phyloP scores from a whole-genome alignment of 2,888 invertebrate species.

The Frankliniella intonsa region DNA sequence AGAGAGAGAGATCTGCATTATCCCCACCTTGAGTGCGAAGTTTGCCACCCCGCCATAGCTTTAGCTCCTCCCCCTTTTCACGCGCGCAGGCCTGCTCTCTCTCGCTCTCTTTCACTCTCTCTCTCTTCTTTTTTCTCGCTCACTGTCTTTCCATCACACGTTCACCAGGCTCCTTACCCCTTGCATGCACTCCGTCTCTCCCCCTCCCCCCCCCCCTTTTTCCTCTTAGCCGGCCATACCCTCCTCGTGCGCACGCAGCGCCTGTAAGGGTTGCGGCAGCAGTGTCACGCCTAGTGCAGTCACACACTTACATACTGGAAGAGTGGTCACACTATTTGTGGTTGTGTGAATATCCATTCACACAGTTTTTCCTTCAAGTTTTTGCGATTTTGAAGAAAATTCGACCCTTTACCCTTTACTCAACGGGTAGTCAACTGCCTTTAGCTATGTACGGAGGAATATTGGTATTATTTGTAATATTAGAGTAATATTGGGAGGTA shows the following conservation, averaged over 20 bases:
- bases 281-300: too few species aligned
- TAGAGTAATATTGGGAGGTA: too few species aligned
- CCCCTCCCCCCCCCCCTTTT: too few species aligned
- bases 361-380: too few species aligned
- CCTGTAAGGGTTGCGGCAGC: slow-evolving; percentile 37
- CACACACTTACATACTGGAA: background rate
- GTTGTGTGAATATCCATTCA: too few species aligned
- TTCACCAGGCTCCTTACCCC: slow-evolving; percentile 30
- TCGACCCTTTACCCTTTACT: too few species aligned
- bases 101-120: slow-evolving; percentile 37
- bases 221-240: slow-evolving; percentile 33
- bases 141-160: slow-evolving; percentile 29
- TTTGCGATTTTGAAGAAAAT: too few species aligned
- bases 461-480: too few species aligned
- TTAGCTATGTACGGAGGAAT: too few species aligned
- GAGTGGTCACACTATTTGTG: background rate
- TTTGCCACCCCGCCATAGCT: slow-evolving; percentile 30
- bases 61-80: slow-evolving; percentile 32
- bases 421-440: too few species aligned
- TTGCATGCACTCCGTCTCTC: slow-evolving; percentile 36
- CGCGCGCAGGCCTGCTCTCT: slow-evolving; percentile 33
- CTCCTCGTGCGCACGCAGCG: slow-evolving; percentile 36
- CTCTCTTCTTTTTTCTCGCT: slow-evolving; percentile 31
- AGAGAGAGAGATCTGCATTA: slow-evolving; percentile 36
- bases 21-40: slow-evolving; percentile 34